These are phyloP conservation scores for Anser cygnoides DNA, from an alignment of 2,113 vertebrate species.

Conservation along the genomic window DNA sequence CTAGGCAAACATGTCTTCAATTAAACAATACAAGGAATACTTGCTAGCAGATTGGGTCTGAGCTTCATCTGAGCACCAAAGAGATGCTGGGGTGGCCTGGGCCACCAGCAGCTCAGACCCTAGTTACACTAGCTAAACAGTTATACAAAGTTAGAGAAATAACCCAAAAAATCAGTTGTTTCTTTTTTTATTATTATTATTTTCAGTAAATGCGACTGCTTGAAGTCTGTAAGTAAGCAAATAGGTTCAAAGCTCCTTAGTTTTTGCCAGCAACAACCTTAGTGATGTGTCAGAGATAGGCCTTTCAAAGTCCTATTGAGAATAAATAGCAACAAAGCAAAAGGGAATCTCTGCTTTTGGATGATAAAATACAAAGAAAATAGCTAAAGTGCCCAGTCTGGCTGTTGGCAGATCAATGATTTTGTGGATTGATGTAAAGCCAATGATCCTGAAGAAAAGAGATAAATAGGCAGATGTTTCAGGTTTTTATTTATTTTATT, in stretches of 20 bases:
- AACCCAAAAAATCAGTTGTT: background rate
- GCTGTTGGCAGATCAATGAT: background rate
- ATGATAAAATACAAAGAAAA: background rate
- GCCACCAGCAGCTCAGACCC: fast-evolving
- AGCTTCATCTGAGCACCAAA: background rate
- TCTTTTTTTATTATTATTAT: background rate
- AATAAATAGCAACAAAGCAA: background rate
- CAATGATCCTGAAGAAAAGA: background rate
- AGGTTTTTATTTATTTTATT: background rate
- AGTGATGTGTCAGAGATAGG: background rate
- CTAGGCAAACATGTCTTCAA: background rate
- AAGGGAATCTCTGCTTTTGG: background rate
- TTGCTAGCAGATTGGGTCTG: background rate
- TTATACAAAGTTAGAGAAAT: background rate
- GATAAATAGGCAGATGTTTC: background rate
- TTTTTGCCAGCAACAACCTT: background rate
- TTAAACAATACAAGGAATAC: background rate
- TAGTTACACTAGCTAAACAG: background rate
- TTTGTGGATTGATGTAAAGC: background rate
- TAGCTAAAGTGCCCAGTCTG: background rate
- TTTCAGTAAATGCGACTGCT: background rate
- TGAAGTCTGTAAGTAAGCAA: background rate
- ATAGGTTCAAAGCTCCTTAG: background rate
- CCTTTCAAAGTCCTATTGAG: background rate
- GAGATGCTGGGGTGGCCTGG: background rate